Conservation (phyloP, 2,113 vertebrate genomes). For the Tinamus guttatus region DNA sequence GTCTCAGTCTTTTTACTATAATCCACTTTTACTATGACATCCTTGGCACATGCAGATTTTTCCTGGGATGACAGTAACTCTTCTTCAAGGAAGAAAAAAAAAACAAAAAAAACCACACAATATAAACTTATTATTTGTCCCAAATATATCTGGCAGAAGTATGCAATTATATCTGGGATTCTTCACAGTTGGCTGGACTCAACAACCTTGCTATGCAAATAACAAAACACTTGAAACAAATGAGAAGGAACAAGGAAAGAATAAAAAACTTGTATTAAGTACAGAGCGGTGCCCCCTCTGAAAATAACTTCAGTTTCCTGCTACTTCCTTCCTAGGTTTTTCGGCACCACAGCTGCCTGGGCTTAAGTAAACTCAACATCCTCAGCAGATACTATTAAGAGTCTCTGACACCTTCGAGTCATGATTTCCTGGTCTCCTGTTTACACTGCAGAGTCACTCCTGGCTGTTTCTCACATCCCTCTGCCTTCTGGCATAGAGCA, state of each 20-base stretch:
- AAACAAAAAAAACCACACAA: not conserved
- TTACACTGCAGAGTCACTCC: not conserved
- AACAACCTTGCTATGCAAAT: not conserved
- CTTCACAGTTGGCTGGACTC: fast-evolving
- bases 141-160: not conserved
- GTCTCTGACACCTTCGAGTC: not conserved
- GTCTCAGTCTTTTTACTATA: slow-evolving; percentile 91
- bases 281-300: not conserved
- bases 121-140: not conserved
- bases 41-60: slow-evolving; percentile 91
- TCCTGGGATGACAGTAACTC: slow-evolving; percentile 91
- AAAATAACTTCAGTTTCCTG: not conserved
- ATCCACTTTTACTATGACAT: slow-evolving; percentile 93
- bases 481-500: no score
- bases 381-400: not conserved
- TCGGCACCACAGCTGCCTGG: not conserved
- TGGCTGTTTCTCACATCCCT: no score
- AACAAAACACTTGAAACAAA: no score
- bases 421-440: not conserved
- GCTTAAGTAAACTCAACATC: not conserved
- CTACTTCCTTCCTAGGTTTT: not conserved
- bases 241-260: fast-evolving
- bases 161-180: fast-evolving
- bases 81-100: slow-evolving; percentile 75
- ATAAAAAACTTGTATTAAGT: not conserved